Base-by-base conservation (phyloP, 2,888 invertebrate genomes). In the Acholoe squamosa region DNA sequence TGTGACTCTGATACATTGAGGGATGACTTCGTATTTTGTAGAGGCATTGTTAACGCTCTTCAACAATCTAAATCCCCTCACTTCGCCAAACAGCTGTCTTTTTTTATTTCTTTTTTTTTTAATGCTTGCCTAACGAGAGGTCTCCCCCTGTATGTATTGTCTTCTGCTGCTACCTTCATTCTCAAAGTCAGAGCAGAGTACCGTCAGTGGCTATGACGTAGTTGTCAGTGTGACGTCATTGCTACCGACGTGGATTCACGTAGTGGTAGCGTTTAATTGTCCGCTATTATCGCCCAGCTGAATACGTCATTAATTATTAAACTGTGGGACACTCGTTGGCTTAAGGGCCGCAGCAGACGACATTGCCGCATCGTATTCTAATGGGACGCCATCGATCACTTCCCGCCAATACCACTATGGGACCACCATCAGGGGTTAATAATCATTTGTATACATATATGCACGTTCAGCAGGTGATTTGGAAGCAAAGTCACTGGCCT, bases 221-320 rank as follows among this genome's bases (percentile, higher is more conserved):
- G 31, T 25, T 71, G 71, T 71, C 71, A 71, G 71, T 25, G 25
- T 71, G 71, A 71, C 71, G 71, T 71, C 71, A 25, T 25, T 71
- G 28, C 0, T 71, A 25, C 14, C 34, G 43, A 33, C n/a, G 84
- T 14, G 43, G 84, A 1, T 51, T 25, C 51, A 34, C 51, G 51
- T 43, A 0, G 43, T 34, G n/a, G 84, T 16, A 43, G 43, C 43
- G 43, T 84, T 84, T 84, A 84, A 84, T 84, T 84, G 84, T 84
- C 7, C 43, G 84, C 34, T 51, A 51, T 71, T 71, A 71, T 51
- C 84, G 84, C 43, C n/a, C 84, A 43, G 84, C 84, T 84, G 84
- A 84, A 51, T 84, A 28, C 43, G 43, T 19, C 84, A 84, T 84
- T 28, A 84, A 84, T 84, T 84, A 84, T 84, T 84, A 84, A 67